A percentile compares a stretch with the other conserved stretches of the same genome.
Conservation (phyloP, 2,113 vertebrate genomes). For the Nibea coibor region DNA sequence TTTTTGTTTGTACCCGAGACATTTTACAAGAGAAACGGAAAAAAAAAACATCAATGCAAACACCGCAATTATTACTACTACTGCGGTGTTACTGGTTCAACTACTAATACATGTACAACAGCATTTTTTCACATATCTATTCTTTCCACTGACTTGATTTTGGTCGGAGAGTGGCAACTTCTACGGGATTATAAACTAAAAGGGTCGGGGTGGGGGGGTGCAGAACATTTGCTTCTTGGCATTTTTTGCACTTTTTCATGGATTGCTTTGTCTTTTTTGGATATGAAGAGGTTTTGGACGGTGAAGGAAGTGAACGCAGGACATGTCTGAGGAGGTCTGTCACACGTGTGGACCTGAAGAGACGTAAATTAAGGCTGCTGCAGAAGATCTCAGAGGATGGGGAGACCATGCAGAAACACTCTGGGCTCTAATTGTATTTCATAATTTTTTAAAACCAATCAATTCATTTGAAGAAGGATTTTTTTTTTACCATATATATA, state of each 20-base stretch:
- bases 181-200: conserved; percentile 76
- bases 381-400: conserved; percentile 71
- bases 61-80: conserved; percentile 88
- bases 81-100: conserved; percentile 75
- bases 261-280: conserved; percentile 80
- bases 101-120: conserved; percentile 78
- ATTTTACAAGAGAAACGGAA: conserved; percentile 89
- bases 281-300: conserved; percentile 59
- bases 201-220: conserved; percentile 58
- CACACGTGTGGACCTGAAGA: conserved; percentile 56
- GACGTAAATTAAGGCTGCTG: conserved; percentile 58
- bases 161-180: conserved; percentile 75
- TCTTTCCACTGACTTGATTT: conserved; percentile 83
- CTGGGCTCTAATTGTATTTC: conserved; percentile 77
- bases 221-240: conserved; percentile 83
- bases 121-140: conserved; percentile 79
- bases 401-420: conserved; percentile 74
- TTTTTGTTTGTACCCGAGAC: conserved; percentile 97
- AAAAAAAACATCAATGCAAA: conserved; percentile 81
- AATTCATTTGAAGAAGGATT: conserved; percentile 65
- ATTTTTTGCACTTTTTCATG: conserved; percentile 89
- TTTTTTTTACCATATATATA: conserved; percentile 64
- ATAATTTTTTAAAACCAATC: conserved; percentile 75
- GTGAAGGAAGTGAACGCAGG: conserved; percentile 50
- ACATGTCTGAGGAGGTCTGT: conserved; percentile 46